phyloP scores from a whole-genome alignment of 2,888 invertebrate species.

The Malacosoma neustria region DNA sequence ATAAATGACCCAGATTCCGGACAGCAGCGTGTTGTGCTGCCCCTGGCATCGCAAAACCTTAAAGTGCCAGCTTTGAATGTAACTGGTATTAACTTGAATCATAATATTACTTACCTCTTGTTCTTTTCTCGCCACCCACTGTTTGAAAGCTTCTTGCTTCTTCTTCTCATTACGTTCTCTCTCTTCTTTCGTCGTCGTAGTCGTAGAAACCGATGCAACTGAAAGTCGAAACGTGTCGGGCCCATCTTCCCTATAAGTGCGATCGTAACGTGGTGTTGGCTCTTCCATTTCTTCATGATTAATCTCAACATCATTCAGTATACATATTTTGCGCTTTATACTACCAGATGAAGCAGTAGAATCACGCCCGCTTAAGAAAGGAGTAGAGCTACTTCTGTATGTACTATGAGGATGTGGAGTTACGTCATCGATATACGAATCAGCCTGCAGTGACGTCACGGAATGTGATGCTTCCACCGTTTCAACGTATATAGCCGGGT shows the following conservation, averaged over 20 bases:
- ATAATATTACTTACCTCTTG: constrained; percentile 41
- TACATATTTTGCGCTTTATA: constrained; percentile 55
- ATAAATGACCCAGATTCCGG: no score
- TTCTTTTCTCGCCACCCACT: constrained; percentile 60
- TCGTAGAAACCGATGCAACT: constrained; percentile 56
- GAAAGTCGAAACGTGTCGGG: constrained; percentile 61
- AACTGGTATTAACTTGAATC: no score
- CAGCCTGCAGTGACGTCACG: constrained; percentile 50
- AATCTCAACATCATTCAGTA: constrained; percentile 23
- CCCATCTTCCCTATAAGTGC: constrained; percentile 53
- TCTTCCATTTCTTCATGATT: constrained; percentile 22
- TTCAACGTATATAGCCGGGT: constrained; percentile 77
- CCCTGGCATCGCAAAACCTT: no score
- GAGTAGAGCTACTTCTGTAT: constrained; percentile 60
- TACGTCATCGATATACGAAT: constrained; percentile 41
- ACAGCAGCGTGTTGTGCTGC: no score
- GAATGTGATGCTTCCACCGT: constrained; percentile 55
- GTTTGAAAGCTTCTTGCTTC: constrained; percentile 52
- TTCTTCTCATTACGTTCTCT: constrained; percentile 54
- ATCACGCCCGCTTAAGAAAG: constrained; percentile 49
- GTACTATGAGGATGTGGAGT: constrained; percentile 62
- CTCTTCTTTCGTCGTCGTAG: constrained; percentile 59
- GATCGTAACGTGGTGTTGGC: constrained; percentile 42
- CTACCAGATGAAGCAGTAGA: constrained; percentile 46
- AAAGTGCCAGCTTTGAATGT: no score